Evolutionary conservation across 2,113 vertebrate species (phyloP).

Genomic region (Apodemus speciosus): DNA sequence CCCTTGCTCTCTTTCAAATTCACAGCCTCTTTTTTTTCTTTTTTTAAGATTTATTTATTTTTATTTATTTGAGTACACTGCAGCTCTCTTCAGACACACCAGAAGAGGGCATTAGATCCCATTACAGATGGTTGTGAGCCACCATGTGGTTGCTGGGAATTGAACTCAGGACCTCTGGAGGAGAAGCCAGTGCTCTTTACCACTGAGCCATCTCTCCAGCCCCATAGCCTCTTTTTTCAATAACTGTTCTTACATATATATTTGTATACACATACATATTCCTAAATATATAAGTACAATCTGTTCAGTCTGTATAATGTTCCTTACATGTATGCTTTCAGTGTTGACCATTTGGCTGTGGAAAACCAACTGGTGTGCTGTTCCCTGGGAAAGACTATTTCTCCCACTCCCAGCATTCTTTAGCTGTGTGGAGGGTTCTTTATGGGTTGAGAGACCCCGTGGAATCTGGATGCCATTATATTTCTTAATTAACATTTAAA

Average conservation of each 20-base stretch:
- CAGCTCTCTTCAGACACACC: too few relatives aligned
- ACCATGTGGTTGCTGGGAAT: too few relatives aligned
- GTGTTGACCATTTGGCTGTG: neutral
- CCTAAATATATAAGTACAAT: neutral
- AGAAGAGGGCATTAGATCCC: too few relatives aligned
- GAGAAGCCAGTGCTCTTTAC: too few relatives aligned
- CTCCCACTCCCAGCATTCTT: neutral
- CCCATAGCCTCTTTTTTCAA: neutral
- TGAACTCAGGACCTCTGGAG: too few relatives aligned
- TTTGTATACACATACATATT: neutral
- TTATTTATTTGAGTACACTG: too few relatives aligned
- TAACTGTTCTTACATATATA: too few relatives aligned
- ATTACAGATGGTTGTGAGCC: too few relatives aligned
- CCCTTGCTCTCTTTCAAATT: neutral
- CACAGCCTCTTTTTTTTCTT: neutral
- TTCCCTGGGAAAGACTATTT: neutral
- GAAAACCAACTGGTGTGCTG: neutral
- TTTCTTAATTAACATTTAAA: neutral
- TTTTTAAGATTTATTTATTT: too few relatives aligned
- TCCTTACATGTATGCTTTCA: neutral
- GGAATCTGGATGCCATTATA: neutral
- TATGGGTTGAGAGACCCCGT: neutral
- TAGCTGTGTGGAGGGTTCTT: neutral
- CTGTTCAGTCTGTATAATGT: neutral
- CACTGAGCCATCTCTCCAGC: too few relatives aligned